Percentiles rank a stretch among this genome's conserved stretches.
Conservation (phyloP, 1,140 invertebrate genomes). For the Propsilocerus akamusi region DNA sequence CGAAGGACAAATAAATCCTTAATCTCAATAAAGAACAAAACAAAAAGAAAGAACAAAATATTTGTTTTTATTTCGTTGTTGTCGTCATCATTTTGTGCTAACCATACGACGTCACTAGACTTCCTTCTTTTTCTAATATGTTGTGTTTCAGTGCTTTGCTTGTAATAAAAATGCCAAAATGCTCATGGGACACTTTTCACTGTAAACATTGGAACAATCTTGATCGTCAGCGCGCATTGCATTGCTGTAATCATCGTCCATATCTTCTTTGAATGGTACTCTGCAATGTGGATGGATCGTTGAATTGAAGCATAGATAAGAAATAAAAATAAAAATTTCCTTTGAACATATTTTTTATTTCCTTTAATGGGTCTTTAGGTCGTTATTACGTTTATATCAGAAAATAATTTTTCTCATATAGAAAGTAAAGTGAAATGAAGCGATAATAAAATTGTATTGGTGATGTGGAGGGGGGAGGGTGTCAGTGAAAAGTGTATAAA, state of each 20-base stretch:
- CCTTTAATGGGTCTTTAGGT: background rate
- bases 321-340: background rate
- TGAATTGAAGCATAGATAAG: slow-evolving; percentile 1
- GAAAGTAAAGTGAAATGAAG: slow-evolving; percentile 5
- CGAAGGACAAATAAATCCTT: too few relatives aligned
- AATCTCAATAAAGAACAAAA: too few relatives aligned
- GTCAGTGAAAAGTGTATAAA: background rate
- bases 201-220: background rate
- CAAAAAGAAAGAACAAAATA: too few relatives aligned
- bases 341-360: background rate
- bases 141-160: background rate
- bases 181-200: background rate
- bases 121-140: too few relatives aligned
- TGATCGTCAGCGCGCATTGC: slow-evolving; percentile 7
- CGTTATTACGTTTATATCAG: background rate
- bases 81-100: too few relatives aligned
- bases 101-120: too few relatives aligned
- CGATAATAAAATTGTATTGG: slow-evolving; percentile 6
- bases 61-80: too few relatives aligned
- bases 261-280: slow-evolving; percentile 6
- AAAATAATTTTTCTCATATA: background rate
- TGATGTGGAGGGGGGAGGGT: background rate
- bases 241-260: slow-evolving; percentile 5
- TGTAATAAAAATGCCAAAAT: background rate
- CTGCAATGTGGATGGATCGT: background rate